phyloP scores from a whole-genome alignment of 1,140 invertebrate species.

The Physella acuta region DNA sequence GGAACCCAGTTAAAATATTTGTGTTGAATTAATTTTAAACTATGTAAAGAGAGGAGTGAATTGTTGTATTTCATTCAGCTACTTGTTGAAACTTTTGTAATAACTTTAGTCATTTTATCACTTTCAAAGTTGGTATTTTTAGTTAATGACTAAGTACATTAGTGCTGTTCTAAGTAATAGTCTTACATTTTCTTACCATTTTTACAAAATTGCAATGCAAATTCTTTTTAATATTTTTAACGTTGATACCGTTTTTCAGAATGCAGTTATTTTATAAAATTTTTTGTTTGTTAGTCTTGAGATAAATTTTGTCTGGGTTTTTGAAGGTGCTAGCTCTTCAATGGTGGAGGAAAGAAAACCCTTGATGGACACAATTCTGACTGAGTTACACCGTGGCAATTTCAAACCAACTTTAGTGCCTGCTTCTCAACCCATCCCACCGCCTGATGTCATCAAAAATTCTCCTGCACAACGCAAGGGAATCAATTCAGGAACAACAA shows the following conservation, averaged over 20 bases:
- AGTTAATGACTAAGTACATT: too few species aligned
- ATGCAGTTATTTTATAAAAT: not conserved
- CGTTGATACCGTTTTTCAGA: not conserved
- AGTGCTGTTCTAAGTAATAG: too few species aligned
- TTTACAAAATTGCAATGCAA: too few species aligned
- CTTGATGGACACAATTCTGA: constrained; percentile 38
- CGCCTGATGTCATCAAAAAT: not conserved
- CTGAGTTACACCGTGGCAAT: constrained; percentile 45
- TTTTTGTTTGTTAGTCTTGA: not conserved
- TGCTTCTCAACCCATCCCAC: not conserved
- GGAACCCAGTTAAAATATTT: too few species aligned
- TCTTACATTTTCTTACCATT: too few species aligned
- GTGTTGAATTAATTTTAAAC: too few species aligned
- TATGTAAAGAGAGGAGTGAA: too few species aligned
- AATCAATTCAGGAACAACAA: not conserved
- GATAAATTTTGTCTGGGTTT: constrained; percentile 12
- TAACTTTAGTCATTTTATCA: too few species aligned
- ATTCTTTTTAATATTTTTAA: not conserved
- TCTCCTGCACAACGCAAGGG: not conserved
- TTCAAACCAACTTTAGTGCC: constrained; percentile 30
- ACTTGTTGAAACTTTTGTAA: too few species aligned
- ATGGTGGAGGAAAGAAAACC: constrained; percentile 40
- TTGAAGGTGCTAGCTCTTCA: constrained; percentile 45
- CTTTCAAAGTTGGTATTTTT: too few species aligned
- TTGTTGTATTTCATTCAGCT: too few species aligned